Base-by-base conservation (phyloP, 2,797 vertebrate genomes). In the Molothrus ater region DNA sequence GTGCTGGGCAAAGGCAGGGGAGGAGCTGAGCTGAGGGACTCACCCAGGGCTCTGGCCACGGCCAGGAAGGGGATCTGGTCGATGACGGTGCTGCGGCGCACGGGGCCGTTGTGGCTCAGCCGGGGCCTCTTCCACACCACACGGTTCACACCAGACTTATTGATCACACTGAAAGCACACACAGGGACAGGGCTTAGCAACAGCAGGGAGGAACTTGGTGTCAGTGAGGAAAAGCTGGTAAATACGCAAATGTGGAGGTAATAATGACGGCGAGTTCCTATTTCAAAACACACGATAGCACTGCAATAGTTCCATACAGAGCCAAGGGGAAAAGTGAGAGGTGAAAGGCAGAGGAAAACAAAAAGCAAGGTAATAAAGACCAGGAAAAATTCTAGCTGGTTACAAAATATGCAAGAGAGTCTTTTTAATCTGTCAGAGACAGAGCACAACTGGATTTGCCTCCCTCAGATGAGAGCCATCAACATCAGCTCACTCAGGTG, bases 1-100 rank as follows among this genome's bases (percentile, higher is more conserved):
- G 2, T 6, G 11, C 7, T 21, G 31, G 25, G 26, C 38, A 22
- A 11, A 24, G 7, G 9, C 10, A 32, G 34, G 19, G 24, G 11
- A 0, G 1, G 21, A 10, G 8, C 1, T 0, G 13, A 4, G 40
- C 29, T 31, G 6, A 6, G 68, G 68, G 4, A 96, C 98, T 98
- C 97, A 99, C 99, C 99, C 15, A 99, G 98, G 7, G 99, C 99
- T 89, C 99, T 98, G 50, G 99, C 99, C 66, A 99, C 99, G 4
- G 99, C 99, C 95, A 99, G 97, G 96, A 99, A 99, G 0, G 99
- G 99, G 78, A 99, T 99, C 97, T 99, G 99, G 96, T 99, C 99
- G 4, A 99, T 99, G 91, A 99, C 98, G 0, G 99, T 99, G 97
- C 99, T 99, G 79, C 99, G 98, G 56, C 99, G 98, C 89, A 99